Base-by-base conservation (phyloP, 1,140 invertebrate genomes). In the Lineus longissimus region DNA sequence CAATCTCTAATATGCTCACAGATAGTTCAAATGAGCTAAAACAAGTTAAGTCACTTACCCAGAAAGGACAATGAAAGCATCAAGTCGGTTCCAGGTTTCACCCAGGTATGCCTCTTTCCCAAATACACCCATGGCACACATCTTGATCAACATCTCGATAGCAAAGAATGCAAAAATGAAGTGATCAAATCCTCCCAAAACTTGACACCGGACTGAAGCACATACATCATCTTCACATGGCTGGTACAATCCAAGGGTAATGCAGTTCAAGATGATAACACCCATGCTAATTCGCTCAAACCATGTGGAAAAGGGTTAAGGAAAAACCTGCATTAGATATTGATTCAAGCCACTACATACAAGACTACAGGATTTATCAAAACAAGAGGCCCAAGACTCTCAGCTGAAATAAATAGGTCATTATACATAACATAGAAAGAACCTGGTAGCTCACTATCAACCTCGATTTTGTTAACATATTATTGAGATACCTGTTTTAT, bases 191-290 rank as follows among this genome's bases (percentile, higher is more conserved):
- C 92, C 92, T 88, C 94, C 91, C 74, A 97, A 85, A 80, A 97
- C 91, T 81, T 91, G 90, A 84, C 96, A 99, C 74, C 95, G 87
- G 79, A 91, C 91, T 59, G 91, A 92, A 56, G 87, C 83, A 78
- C 97, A 99, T 25, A 78, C 70, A 67, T 90, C 87, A 77, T 98
- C 94, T 22, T 76, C 76, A 80, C 97, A 99, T 11, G 97, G 97
- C 82, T 97, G 92, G 83, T 99, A 99, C 97, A 99, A 98, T 45
- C 97, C 97, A 67, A 99, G 86, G 0, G 97, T 99, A 55, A 99
- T 88, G 84, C 97, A 99, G 86, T 99, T 99, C 69, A 99, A 85
- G 59, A 99, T 83, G 73, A 99, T 99, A 23, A 99, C 94, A 83
- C 95, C 85, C 92, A 99, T 99, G 75, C 94, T 97, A 68, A 98